Evolutionary conservation across 1,140 invertebrate genomes (phyloP), one percentile per base, ranked within the genome.

Genomic region (Trichogramma pretiosum): DNA sequence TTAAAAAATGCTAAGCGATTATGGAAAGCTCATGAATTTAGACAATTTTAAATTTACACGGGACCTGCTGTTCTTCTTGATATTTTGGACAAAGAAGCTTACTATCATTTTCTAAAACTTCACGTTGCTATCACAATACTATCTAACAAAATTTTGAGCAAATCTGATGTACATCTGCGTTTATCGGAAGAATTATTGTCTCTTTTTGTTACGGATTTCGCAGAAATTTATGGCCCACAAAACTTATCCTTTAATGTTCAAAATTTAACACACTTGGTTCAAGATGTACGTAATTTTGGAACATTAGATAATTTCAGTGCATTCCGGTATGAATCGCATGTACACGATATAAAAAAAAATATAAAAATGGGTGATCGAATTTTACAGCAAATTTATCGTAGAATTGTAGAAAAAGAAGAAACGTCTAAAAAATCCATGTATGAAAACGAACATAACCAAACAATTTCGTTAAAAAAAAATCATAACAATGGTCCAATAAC

Each of bases 261-360:
- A 46, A 54, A 54, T 23, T 39, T 61, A 57, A 39, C 55, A 34
- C 73, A 75, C 59, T 43, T 76, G 21, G 40, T 58, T 34, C 54
- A 62, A 49, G 71, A 77, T 61, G 65, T 62, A 13, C 48, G 50
- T 54, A 50, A 50, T 9, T 65, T 63, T 61, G 70, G 69, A 4
- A 19, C 54, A 21, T 48, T 74, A 21, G 66, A 74, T 21, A 30
- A 32, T 5, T 42, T 42, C 21, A 42, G 40, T 32, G 57, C 67
- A 14, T 76, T 74, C 56, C 48, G 54, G 17, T 74, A 72, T 64
- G 72, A 76, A 62, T 73, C 66, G 54, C 63, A 60, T 47, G 50
- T 74, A 34, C 41, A 58, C 34, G 43, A 56, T 39, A 50, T 74
- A n/a, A 74, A 74, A 60, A 56, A 48, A 26, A 37, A 55, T 8